Base-by-base conservation (phyloP, 2,113 vertebrate species). In the Nothobranchius kuhntae region DNA sequence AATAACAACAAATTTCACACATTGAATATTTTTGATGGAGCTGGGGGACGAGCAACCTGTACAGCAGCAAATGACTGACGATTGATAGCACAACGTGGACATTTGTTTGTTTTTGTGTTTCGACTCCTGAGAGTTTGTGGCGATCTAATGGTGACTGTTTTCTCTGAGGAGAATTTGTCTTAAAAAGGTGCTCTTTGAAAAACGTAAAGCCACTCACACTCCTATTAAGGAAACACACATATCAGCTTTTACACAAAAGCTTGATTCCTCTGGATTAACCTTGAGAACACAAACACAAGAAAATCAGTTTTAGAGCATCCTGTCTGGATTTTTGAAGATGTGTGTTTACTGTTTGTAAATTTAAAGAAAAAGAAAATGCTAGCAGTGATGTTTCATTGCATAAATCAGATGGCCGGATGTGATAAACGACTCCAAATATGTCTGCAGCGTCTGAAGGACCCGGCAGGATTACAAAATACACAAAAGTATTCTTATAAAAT, bases 151-250 rank as follows among this genome's bases (percentile, higher is more conserved):
- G 61, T 61, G 81, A 88, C 88, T 86, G 83, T 89, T 79, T 83
- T 87, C 74, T 87, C 84, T 73, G 47, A 75, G 69, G 78, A 89
- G 75, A 80, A 89, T 86, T 79, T 84, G 80, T 93, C 84, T 88
- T 86, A 89, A 87, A 90, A 92, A 90, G 93, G 92, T 93, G 93
- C 92, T 94, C 82, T 91, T 71, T 76, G 81, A 78, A 80, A 80
- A 26, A 65, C 75, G 71, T 61, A 71, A 65, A 82, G 71, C 64
- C 68, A 84, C 84, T 83, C 55, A 77, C 69, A 84, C 67, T 53
- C 52, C 47, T 66, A 72, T 59, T 58, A 68, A 69, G 45, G 55
- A 60, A 54, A 61, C 17, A 71, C 62, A 77, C 26, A 72, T 73
- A 75, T 53, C 56, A 77, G 56, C 66, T 68, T 80, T 69, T 65